Evolutionary conservation across 2,113 vertebrate species (phyloP).

Genomic region (Engystomops pustulosus): DNA sequence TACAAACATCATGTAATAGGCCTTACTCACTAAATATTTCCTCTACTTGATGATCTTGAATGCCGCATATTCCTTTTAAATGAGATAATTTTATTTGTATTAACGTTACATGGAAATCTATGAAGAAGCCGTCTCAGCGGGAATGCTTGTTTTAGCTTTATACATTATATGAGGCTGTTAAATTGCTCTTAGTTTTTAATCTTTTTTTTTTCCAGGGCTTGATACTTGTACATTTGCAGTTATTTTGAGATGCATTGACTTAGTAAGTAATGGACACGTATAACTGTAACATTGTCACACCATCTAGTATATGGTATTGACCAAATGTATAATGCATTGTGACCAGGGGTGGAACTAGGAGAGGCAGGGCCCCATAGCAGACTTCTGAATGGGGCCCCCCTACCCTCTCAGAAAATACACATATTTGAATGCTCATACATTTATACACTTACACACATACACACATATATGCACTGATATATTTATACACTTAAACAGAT

Average conservation of each 20-base stretch:
- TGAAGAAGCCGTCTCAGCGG: background rate
- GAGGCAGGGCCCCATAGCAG: too few relatives aligned
- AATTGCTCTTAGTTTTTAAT: too few relatives aligned
- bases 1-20: conserved; percentile 64
- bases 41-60: conserved; percentile 30
- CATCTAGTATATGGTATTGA: too few relatives aligned
- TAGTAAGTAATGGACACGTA: background rate
- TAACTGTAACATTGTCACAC: too few relatives aligned
- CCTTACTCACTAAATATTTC: conserved; percentile 5
- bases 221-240: background rate
- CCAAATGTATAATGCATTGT: too few relatives aligned
- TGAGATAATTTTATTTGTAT: background rate
- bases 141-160: background rate
- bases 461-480: too few relatives aligned
- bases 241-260: background rate
- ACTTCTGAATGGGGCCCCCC: too few relatives aligned
- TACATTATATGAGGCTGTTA: background rate
- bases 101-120: background rate
- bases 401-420: too few relatives aligned
- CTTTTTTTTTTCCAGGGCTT: background rate
- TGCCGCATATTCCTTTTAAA: background rate
- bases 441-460: too few relatives aligned
- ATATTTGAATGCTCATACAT: too few relatives aligned
- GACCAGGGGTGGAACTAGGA: too few relatives aligned
- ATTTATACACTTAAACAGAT: too few relatives aligned